Evolutionary conservation across 2,888 invertebrate genomes (phyloP), one percentile per base, ranked within the genome.

Genomic region (Cryptosula pallasiana): DNA sequence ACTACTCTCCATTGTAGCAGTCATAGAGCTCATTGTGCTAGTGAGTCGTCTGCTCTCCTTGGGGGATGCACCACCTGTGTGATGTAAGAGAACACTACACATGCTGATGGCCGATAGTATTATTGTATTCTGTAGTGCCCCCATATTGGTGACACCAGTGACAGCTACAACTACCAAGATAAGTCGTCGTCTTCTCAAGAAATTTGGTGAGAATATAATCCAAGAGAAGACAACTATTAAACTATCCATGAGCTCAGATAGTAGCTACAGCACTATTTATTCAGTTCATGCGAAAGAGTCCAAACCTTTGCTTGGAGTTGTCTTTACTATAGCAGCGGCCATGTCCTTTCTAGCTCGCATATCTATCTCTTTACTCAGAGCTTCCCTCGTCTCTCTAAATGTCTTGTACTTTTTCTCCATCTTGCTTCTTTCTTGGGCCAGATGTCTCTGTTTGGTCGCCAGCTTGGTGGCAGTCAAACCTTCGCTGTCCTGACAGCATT

Each of bases 401-500:
- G 13, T 32, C 27, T 63, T 63, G 27, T 63, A 63, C 63, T 63
- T 63, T 34, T 34, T 63, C 63, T 63, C 63, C 63, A 63, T 32
- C 32, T 63, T 63, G 32, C 27, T 63, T 9, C 63, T 20, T n/a
- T 63, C 63, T n/a, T 63, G 27, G 29, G 63, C 63, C 34, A 63
- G n/a, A n/a, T 63, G 63, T 16, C 32, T 20, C 63, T 63, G 63
- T 27, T 63, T 63, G 32, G 34, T 32, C 5, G 63, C 5, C 5
- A 63, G 63, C 27, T 63, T 27, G 9, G 63, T 32, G 9, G 63
- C 2, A 32, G 32, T 32, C 32, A 63, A 29, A 5, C 63, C 63
- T 63, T 63, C 63, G n/a, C 32, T 32, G 32, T 63, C 63, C 63
- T 63, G n/a, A n/a, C n/a, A n/a, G n/a, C n/a, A n/a, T n/a, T n/a